Evolutionary conservation across 2,888 invertebrate genomes (phyloP).

Genomic region (Drosophila nigritarsus): DNA sequence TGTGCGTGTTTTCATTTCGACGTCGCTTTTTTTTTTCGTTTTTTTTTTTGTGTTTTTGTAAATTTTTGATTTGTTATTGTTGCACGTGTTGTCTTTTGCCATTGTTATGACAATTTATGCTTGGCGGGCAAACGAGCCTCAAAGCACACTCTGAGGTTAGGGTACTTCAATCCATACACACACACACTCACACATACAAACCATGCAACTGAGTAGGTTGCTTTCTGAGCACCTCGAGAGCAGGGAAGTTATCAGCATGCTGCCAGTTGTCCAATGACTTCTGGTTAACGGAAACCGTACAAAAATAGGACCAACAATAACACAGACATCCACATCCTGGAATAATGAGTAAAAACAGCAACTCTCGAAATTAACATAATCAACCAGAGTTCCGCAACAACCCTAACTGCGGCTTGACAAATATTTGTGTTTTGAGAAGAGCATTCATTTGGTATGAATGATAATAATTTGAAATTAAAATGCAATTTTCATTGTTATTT

Average conservation of each 20-base stretch:
- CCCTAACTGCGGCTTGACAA: not conserved
- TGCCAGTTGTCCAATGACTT: constrained; percentile 5
- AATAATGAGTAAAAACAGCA: constrained; percentile 1
- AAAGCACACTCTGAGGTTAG: constrained; percentile 9
- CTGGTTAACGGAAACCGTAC: constrained; percentile 6
- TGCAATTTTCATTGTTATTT: constrained; percentile 54
- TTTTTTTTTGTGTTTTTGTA: constrained; percentile 57
- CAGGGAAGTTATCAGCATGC: not conserved
- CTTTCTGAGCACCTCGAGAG: constrained; percentile 8
- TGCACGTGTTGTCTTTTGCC: constrained; percentile 80
- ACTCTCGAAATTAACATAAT: not conserved
- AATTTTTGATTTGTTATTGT: constrained; percentile 82
- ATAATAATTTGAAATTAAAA: constrained; percentile 21
- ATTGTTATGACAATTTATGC: constrained; percentile 79
- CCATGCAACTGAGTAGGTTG: not conserved
- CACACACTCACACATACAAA: not conserved
- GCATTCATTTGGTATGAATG: too few relatives aligned
- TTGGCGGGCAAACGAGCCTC: constrained; percentile 52
- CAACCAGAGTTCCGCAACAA: not conserved
- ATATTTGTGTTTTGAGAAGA: not conserved
- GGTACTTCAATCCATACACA: not conserved
- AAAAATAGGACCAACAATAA: constrained; percentile 10
- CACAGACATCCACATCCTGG: constrained; percentile 2
- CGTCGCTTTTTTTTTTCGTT: constrained; percentile 16
- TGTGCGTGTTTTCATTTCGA: constrained; percentile 60